Evolutionary conservation across 2,888 invertebrate genomes (phyloP).

Genomic region (Listrodromus nycthemerus): DNA sequence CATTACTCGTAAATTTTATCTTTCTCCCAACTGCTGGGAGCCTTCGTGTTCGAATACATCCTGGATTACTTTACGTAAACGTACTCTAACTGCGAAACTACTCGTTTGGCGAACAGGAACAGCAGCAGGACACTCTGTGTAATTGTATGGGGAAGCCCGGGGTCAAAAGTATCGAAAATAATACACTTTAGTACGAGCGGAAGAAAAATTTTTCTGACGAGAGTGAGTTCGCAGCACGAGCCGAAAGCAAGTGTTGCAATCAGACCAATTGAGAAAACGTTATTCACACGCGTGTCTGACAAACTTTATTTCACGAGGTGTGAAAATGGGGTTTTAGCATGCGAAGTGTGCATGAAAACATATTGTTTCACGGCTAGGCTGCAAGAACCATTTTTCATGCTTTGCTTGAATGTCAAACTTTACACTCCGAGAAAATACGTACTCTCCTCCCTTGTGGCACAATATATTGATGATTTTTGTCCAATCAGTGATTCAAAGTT

Average conservation of each 20-base stretch:
- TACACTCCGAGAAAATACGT: too few relatives aligned
- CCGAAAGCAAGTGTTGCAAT: too few relatives aligned
- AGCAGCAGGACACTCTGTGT: not conserved
- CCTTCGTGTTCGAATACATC: slow-evolving; percentile 20
- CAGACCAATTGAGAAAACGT: too few relatives aligned
- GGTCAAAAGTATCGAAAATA: not conserved
- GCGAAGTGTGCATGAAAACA: too few relatives aligned
- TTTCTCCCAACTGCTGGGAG: slow-evolving; percentile 26
- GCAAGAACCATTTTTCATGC: too few relatives aligned
- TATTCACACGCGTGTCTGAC: too few relatives aligned
- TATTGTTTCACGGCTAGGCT: too few relatives aligned
- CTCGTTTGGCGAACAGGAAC: slow-evolving; percentile 1
- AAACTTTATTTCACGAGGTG: too few relatives aligned
- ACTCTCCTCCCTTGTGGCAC: too few relatives aligned
- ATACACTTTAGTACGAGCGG: too few relatives aligned
- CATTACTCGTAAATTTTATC: slow-evolving; percentile 40
- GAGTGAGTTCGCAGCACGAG: not conserved
- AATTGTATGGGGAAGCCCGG: not conserved
- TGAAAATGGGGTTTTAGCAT: too few relatives aligned
- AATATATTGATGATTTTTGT: not conserved
- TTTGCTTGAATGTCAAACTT: too few relatives aligned
- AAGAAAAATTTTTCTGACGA: not conserved
- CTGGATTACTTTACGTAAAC: slow-evolving; percentile 38
- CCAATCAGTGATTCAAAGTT: not conserved
- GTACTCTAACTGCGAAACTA: slow-evolving; percentile 24